Evolutionary conservation across 2,797 vertebrate species (phyloP).

Genomic region (Eulemur coronatus): DNA sequence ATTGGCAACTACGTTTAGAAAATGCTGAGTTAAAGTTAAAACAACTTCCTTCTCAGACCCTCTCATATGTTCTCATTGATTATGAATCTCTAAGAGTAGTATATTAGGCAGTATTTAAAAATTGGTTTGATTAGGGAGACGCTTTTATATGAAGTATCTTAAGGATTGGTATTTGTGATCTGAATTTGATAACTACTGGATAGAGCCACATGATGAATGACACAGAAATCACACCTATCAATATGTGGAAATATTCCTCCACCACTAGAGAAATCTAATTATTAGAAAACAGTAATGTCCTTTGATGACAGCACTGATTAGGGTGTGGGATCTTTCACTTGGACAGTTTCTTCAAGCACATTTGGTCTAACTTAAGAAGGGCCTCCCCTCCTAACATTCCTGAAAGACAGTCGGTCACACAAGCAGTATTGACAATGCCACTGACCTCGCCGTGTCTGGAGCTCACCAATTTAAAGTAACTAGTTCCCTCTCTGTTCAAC

Average conservation of each 20-base stretch:
- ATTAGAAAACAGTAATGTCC: neutral
- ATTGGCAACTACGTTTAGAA: neutral
- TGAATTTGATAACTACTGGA: neutral
- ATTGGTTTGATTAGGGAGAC: neutral
- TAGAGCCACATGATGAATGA: neutral
- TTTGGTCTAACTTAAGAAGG: neutral
- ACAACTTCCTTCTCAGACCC: neutral
- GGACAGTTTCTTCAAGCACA: neutral
- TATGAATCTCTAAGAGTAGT: neutral
- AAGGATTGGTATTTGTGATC: neutral
- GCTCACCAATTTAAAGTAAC: neutral
- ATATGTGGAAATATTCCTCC: neutral
- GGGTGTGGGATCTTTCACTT: neutral
- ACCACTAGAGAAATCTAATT: neutral
- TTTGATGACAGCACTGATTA: neutral
- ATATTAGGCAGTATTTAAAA: neutral
- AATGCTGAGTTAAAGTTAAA: constrained; percentile 1
- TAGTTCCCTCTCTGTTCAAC: neutral
- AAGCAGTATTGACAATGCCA: neutral
- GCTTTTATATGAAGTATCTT: neutral
- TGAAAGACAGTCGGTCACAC: neutral
- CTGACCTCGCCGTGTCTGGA: neutral
- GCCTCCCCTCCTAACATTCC: neutral
- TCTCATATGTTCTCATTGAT: neutral
- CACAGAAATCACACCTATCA: neutral